Base-by-base conservation (phyloP, 35 echinoderm and acorn worm species). In the Ophioderma brevispina region DNA sequence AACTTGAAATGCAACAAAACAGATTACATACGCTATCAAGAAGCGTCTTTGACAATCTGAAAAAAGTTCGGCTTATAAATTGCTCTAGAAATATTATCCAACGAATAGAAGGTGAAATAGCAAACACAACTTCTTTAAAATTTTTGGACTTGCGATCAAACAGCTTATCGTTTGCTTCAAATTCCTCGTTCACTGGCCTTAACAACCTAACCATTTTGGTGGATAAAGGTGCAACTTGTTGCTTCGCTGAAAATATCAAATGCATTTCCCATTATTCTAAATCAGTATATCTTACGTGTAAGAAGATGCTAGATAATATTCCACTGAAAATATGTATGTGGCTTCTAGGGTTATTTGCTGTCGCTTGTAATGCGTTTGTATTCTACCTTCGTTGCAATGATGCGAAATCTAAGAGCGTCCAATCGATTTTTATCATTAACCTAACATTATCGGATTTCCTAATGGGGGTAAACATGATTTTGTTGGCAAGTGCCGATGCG, bases 391-490 rank as follows among this genome's bases (percentile, higher is more conserved):
- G 96, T 36, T 80, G 80, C 30, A 33, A 49, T 10, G 40, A 33
- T 15, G 88, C 10, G 23, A 78, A 5, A 21, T 84, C 55, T 32
- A 40, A 80, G 49, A 85, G 30, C 31, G 76, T 36, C 31, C 86
- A 49, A 87, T 77, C 30, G 75, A 89, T 40, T 35, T 78, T 94
- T 23, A 91, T 98, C 13, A 32, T 84, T n/a, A 98, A 98, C 40
- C 75, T 98, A 25, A 90, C 92, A 35, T 31, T 98, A 0, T 88
- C 96, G 1, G 92, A 98, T 78, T 90, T 93, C 18, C 50, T 98
- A 0, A 98, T 94, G 92, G 96, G 92, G n/a, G 37, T 98, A 18
- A 92, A 94, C 76, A 76, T 98, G 85, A 56, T 94, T 6, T 84
- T 94, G 10, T 80, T 98, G 0, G 89, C 92, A 14, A 81, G 89